Percentiles rank a stretch among this genome's conserved stretches.
phyloP scores from a whole-genome alignment of 2,888 invertebrate genomes.

The Amorpha juglandis region DNA sequence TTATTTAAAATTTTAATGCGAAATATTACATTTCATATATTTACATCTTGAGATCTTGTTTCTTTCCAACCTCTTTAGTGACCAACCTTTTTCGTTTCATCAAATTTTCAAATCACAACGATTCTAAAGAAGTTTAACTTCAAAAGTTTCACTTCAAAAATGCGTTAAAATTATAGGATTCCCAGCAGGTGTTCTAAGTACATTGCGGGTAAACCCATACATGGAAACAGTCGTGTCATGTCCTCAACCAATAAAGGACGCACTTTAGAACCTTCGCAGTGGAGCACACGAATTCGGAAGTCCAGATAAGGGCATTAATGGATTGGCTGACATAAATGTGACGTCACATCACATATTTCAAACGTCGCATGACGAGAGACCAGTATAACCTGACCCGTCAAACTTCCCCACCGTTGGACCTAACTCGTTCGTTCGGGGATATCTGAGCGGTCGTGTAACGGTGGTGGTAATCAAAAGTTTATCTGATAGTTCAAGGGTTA shows the following conservation, averaged over 20 bases:
- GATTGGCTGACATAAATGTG: conserved; percentile 83
- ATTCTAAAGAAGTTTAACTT: too few species aligned
- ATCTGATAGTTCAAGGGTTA: conserved; percentile 81
- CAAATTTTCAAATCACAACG: too few species aligned
- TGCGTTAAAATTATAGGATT: not conserved
- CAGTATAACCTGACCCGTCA: conserved; percentile 48
- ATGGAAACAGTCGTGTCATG: conserved; percentile 59
- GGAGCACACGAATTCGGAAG: conserved; percentile 79
- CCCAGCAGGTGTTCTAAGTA: not conserved
- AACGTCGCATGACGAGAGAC: conserved; percentile 71
- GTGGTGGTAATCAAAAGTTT: conserved; percentile 60
- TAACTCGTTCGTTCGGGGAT: too few species aligned
- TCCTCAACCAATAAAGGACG: conserved; percentile 64
- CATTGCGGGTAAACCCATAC: not conserved
- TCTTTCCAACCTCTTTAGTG: too few species aligned
- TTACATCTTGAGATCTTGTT: too few species aligned
- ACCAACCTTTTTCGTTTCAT: too few species aligned
- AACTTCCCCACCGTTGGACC: not conserved
- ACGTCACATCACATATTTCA: conserved; percentile 83
- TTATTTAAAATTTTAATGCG: too few species aligned
- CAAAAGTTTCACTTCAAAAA: too few species aligned
- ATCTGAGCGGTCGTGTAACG: conserved; percentile 42
- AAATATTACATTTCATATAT: too few species aligned
- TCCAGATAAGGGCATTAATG: conserved; percentile 81
- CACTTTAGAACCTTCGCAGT: conserved; percentile 51